Evolutionary conservation across 1,140 invertebrate species (phyloP).

Genomic region (Helicoverpa zea): DNA sequence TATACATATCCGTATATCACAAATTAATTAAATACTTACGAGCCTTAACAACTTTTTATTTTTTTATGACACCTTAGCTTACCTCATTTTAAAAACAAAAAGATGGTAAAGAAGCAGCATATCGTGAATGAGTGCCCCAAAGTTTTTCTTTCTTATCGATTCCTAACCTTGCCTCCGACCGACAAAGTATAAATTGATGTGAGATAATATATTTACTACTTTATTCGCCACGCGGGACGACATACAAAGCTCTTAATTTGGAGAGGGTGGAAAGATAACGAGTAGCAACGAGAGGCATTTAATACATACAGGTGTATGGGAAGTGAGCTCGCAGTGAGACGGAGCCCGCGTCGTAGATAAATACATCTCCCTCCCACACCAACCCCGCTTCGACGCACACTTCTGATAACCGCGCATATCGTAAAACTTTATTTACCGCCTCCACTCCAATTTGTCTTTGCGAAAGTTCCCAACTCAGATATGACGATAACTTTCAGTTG

Average conservation of each 20-base stretch:
- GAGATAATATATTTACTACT: conserved; percentile 49
- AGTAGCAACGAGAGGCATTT: conserved; percentile 68
- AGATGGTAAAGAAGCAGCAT: no score
- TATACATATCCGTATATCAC: background rate
- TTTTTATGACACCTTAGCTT: background rate
- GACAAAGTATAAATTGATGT: conserved; percentile 34
- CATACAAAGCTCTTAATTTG: conserved; percentile 72
- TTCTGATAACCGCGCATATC: conserved; percentile 79
- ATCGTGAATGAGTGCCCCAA: background rate
- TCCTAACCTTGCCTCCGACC: background rate
- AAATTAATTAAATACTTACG: background rate
- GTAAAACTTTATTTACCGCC: conserved; percentile 81
- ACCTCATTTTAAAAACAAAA: no score
- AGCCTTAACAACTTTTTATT: background rate
- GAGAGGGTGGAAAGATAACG: conserved; percentile 69
- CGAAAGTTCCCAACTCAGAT: conserved; percentile 73
- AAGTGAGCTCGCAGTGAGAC: conserved; percentile 54
- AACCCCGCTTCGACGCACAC: conserved; percentile 58
- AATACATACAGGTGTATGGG: conserved; percentile 69
- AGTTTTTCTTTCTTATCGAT: background rate
- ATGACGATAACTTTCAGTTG: conserved; percentile 65
- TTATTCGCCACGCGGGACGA: conserved; percentile 53
- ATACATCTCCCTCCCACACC: conserved; percentile 55
- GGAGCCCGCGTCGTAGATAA: conserved; percentile 63
- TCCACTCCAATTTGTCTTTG: conserved; percentile 75